phyloP scores from a whole-genome alignment of 2,888 invertebrate species.

The Sylvicola fuscatus region DNA sequence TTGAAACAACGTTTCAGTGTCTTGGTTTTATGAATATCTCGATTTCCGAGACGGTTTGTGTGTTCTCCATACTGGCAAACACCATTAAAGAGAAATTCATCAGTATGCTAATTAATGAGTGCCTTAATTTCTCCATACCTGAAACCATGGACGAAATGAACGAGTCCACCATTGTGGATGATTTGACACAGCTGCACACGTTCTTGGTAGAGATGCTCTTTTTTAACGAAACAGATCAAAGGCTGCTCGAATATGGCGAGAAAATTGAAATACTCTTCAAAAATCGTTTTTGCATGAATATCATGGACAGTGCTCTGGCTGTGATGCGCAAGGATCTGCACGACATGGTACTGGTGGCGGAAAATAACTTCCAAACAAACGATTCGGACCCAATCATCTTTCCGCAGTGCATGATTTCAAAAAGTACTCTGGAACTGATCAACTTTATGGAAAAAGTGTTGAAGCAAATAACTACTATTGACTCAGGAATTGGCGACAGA shows the following conservation, averaged over 20 bases:
- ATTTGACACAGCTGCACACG: slow-evolving; percentile 43
- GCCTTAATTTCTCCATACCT: slow-evolving; percentile 56
- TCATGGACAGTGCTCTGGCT: slow-evolving; percentile 41
- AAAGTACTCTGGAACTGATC: slow-evolving; percentile 22
- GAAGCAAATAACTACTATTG: slow-evolving; percentile 12
- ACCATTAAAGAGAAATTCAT: slow-evolving; percentile 37
- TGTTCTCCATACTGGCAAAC: slow-evolving; percentile 29
- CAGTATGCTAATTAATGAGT: slow-evolving; percentile 45
- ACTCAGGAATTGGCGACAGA: neutral
- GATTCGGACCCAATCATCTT: slow-evolving; percentile 14
- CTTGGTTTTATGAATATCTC: slow-evolving; percentile 18
- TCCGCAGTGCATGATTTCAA: slow-evolving; percentile 23
- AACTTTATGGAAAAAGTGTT: slow-evolving; percentile 19
- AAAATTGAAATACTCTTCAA: slow-evolving; percentile 59
- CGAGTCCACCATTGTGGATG: slow-evolving; percentile 38
- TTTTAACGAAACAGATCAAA: slow-evolving; percentile 26
- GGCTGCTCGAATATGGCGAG: slow-evolving; percentile 45
- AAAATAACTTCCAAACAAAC: slow-evolving; percentile 14
- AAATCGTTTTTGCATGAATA: slow-evolving; percentile 51
- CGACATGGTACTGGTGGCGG: slow-evolving; percentile 37
- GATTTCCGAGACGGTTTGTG: slow-evolving; percentile 14
- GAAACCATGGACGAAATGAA: slow-evolving; percentile 48
- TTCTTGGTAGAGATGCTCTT: slow-evolving; percentile 38
- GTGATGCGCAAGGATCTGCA: slow-evolving; percentile 70
- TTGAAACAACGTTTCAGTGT: slow-evolving; percentile 15